These are phyloP conservation scores for Pocillopora grandis DNA, from an alignment of 92 coral and sea anemone species.

Conservation along the genomic window DNA sequence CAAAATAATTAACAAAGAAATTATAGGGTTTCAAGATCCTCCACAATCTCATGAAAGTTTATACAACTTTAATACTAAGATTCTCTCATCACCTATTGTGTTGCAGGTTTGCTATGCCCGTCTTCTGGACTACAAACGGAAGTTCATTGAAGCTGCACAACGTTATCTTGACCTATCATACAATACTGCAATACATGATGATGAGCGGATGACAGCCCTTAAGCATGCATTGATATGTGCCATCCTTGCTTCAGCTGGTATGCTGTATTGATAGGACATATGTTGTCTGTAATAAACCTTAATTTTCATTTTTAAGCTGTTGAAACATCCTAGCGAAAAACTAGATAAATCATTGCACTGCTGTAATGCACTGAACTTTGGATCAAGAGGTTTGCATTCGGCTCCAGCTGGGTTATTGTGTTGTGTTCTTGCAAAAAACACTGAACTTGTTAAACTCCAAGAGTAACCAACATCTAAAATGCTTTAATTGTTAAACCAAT, in stretches of 20 bases:
- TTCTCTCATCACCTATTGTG: neutral
- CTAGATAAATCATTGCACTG: too few species aligned
- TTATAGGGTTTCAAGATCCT: neutral
- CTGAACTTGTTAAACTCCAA: too few species aligned
- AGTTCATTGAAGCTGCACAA: conserved; percentile 99
- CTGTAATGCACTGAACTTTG: too few species aligned
- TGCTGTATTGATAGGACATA: neutral
- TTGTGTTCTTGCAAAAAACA: too few species aligned
- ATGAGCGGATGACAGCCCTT: conserved; percentile 92
- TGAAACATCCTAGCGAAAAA: too few species aligned
- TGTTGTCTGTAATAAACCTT: too few species aligned
- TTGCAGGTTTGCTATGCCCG: conserved; percentile 97
- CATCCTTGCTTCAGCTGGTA: conserved; percentile 99
- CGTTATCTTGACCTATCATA: conserved; percentile 96
- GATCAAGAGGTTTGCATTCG: too few species aligned
- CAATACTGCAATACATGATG: conserved; percentile 88
- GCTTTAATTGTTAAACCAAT: too few species aligned
- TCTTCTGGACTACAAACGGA: conserved; percentile 91
- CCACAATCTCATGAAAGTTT: neutral
- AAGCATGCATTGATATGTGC: conserved; percentile 98
- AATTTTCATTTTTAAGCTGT: too few species aligned
- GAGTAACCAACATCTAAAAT: too few species aligned
- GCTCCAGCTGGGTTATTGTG: too few species aligned
- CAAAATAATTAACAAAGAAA: neutral
- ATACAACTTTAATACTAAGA: neutral